Base-by-base conservation (phyloP, 2,888 invertebrate species). In the Drosophila percnosoma region DNA sequence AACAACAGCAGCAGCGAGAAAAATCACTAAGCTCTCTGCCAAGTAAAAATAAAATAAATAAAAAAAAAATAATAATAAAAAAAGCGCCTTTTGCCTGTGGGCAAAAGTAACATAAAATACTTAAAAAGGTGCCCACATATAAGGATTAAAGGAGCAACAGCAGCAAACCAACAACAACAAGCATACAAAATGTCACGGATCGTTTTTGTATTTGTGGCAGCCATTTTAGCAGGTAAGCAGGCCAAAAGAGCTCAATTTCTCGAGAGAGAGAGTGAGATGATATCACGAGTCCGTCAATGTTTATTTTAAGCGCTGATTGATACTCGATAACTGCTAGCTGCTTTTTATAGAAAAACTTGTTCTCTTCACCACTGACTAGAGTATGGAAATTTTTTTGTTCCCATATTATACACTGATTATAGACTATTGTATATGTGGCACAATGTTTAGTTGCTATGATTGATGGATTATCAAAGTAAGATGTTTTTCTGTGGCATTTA, bases 191-290 rank as follows among this genome's bases (percentile, higher is more conserved):
- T 91, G 91, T 82, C 81, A 77, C 83, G 82, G 87, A 87, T 90
- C 89, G 77, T 89, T 86, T 83, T 87, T 78, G 82, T 84, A 75
- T 84, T 90, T 79, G 74, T 88, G 75, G 90, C 88, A 75, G 89
- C 89, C 84, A 92, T 91, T 72, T 92, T 92, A 91, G 82, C 91
- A 91, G 91, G 91, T 91, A 89, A 91, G 91, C 29, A 6, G 11
- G 7, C 18, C 24, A 27, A 24, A 53, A 33, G n/a, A 54, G n/a
- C 55, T n/a, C 24, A 53, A 69, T 60, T 57, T 59, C 54, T 31
- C 15, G 29, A 45, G 15, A n/a, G 27, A 15, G 27, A 49, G 49
- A 18, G 21, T 11, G 27, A 70, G 75, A 89, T 86, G 90, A 86
- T 86, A 86, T 90, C 89, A 86, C 69, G 73, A 68, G 67, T 51